A percentile compares a stretch with the other conserved stretches of the same genome.
These are phyloP conservation scores for Agriopis marginaria DNA, from an alignment of 2,888 invertebrate genomes.

Conservation along the genomic window DNA sequence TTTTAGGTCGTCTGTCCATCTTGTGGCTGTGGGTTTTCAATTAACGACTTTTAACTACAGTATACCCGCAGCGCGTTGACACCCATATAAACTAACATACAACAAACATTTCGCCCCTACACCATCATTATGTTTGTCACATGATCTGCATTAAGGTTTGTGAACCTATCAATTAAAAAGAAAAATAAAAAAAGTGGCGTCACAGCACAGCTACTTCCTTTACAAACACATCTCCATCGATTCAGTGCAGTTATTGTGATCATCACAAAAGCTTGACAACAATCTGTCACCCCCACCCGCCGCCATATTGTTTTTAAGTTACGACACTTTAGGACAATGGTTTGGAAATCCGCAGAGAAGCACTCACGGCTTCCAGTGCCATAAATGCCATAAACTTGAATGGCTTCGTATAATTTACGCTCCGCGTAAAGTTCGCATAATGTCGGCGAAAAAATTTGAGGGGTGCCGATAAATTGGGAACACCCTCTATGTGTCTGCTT, in stretches of 20 bases:
- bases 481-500: conserved; percentile 20
- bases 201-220: not conserved
- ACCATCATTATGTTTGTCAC: no score
- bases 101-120: no score
- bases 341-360: conserved; percentile 61
- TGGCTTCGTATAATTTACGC: conserved; percentile 38
- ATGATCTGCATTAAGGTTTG: no score
- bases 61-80: no score
- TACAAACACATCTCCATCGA: not conserved
- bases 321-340: conserved; percentile 76
- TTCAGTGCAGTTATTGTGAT: not conserved
- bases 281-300: conserved; percentile 55
- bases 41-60: no score
- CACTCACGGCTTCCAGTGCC: conserved; percentile 40
- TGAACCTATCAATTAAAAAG: no score
- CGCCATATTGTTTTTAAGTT: conserved; percentile 79
- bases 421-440: conserved; percentile 32
- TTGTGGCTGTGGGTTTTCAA: no score
- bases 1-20: no score
- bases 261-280: conserved; percentile 50
- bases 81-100: no score
- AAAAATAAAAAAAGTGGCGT: no score
- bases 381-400: conserved; percentile 33
- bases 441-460: conserved; percentile 29
- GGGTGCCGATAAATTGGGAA: conserved; percentile 21